These are phyloP conservation scores for Philereme transversata DNA, from an alignment of 2,888 invertebrate species.

Conservation along the genomic window DNA sequence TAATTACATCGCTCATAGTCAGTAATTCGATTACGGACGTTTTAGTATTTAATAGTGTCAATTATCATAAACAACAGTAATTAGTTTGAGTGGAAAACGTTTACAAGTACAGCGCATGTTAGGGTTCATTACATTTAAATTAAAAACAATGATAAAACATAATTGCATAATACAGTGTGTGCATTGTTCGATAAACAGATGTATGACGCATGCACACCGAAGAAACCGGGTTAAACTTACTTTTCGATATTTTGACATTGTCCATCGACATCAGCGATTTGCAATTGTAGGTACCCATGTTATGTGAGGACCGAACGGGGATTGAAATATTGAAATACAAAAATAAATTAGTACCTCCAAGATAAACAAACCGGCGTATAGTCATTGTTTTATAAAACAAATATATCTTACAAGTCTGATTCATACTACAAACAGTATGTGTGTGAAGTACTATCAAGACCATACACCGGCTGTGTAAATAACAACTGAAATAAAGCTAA, in stretches of 20 bases:
- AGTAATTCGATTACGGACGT: neutral
- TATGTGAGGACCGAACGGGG: conserved; percentile 73
- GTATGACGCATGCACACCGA: conserved; percentile 64
- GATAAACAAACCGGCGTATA: conserved; percentile 48
- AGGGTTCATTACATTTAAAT: conserved; percentile 24
- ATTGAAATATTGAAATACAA: conserved; percentile 64
- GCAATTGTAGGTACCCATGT: conserved; percentile 72
- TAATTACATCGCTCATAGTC: too few species aligned
- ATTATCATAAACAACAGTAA: conserved; percentile 13
- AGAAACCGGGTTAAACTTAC: conserved; percentile 62
- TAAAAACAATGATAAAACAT: conserved; percentile 36
- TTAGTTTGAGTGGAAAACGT: conserved; percentile 15
- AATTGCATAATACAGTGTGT: conserved; percentile 43
- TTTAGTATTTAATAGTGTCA: conserved; percentile 5
- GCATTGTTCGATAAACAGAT: conserved; percentile 46
- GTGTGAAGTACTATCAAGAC: conserved; percentile 43
- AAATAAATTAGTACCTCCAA: conserved; percentile 79
- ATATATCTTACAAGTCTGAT: conserved; percentile 17
- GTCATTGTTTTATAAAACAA: conserved; percentile 33
- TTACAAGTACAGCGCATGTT: conserved; percentile 36
- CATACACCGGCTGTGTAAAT: conserved; percentile 58
- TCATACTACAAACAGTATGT: conserved; percentile 28
- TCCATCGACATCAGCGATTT: conserved; percentile 64
- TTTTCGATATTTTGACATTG: conserved; percentile 55
- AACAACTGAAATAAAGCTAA: conserved; percentile 46